A percentile compares a stretch with the other conserved stretches of the same genome.
Evolutionary conservation across 2,888 invertebrate species (phyloP).

Genomic region (Megastigmus dorsalis): DNA sequence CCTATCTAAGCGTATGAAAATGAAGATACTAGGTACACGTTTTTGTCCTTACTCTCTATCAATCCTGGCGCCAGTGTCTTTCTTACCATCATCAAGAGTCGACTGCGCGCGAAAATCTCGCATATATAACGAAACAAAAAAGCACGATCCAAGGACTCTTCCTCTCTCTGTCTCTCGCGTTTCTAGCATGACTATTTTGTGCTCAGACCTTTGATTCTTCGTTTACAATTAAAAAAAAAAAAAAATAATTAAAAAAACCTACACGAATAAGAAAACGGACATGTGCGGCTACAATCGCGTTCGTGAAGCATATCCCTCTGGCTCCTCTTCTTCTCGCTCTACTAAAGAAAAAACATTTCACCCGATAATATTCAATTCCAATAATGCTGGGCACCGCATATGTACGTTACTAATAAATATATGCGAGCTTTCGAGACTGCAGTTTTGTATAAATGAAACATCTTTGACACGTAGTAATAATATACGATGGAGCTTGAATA

Average conservation of each 20-base stretch:
- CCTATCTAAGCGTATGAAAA: constrained; percentile 47
- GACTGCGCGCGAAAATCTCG: neutral
- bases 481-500: too few species aligned
- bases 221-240: constrained; percentile 11
- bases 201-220: constrained; percentile 56
- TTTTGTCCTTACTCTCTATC: constrained; percentile 17
- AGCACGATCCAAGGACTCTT: constrained; percentile 3
- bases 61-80: constrained; percentile 11
- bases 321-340: neutral
- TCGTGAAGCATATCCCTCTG: neutral
- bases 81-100: neutral
- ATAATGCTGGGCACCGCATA: neutral
- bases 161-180: too few species aligned
- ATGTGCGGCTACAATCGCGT: neutral
- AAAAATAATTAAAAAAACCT: constrained; percentile 9
- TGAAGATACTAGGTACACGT: constrained; percentile 43
- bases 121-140: neutral
- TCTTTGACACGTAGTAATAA: too few species aligned
- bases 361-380: constrained; percentile 12
- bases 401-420: neutral
- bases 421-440: neutral
- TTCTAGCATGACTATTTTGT: constrained; percentile 56
- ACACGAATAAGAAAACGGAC: constrained; percentile 36
- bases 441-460: too few species aligned
- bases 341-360: constrained; percentile 11